Evolutionary conservation across 1,140 invertebrate species (phyloP).

Genomic region (Lucilia cuprina): DNA sequence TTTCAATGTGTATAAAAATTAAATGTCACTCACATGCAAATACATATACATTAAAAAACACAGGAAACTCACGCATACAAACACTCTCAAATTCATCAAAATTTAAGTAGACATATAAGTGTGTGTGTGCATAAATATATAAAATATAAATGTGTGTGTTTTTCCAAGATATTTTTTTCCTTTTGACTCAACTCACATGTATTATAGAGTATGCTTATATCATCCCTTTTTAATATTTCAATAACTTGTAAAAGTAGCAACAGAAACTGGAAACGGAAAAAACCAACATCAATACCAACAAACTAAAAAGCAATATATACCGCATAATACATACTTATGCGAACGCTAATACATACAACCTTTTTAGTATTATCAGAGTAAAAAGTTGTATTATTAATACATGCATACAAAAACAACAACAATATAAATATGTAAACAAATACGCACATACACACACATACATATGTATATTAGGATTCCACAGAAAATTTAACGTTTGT

Average conservation of each 20-base stretch:
- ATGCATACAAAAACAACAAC: background rate
- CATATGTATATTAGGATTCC: no score
- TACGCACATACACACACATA: background rate
- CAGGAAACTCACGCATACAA: background rate
- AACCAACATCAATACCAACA: slow-evolving; percentile 1
- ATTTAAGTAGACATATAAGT: no score
- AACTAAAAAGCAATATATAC: slow-evolving; percentile 21
- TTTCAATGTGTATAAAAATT: slow-evolving; percentile 5
- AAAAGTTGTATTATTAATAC: background rate
- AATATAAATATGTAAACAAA: background rate
- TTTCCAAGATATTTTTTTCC: no score
- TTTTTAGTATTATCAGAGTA: background rate
- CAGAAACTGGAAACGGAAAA: background rate
- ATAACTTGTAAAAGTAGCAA: slow-evolving; percentile 18
- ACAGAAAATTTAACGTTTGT: no score
- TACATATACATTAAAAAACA: background rate
- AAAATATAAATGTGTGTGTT: background rate
- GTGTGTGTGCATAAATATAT: no score
- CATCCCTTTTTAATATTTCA: slow-evolving; percentile 31
- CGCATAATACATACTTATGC: background rate
- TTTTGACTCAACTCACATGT: background rate
- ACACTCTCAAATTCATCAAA: no score
- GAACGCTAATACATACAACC: background rate
- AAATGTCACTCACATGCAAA: background rate
- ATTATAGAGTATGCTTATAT: background rate